Evolutionary conservation across 1,140 invertebrate species (phyloP), one percentile per base, ranked within the genome.

Genomic region (Tetraneura akinire): DNA sequence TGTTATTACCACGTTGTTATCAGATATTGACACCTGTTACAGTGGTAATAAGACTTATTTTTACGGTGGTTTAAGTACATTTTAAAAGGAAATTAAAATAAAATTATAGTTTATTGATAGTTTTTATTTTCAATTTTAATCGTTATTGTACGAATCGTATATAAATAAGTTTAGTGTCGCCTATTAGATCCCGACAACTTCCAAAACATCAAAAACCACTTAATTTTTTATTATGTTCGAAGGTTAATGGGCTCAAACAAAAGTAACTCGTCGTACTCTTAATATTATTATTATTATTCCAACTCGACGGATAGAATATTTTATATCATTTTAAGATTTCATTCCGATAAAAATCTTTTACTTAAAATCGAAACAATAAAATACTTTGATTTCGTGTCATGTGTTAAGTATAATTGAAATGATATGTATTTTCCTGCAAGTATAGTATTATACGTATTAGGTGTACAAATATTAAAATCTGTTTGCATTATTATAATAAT

Each of bases 1-100:
- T 18, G 42, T 68, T 68, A 68, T 68, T 23, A 68, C 42, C 68
- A 51, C 26, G 29, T 71, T 29, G 68, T 71, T 71, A 49, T 71
- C 26, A 18, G 47, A 71, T 51, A n/a, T 51, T 51, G 49, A 71
- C 68, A 71, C 68, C 68, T 71, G 68, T 29, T 29, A 23, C n/a
- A 23, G 47, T 16, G 68, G 68, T 71, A 23, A 49, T 29, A 71
- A 2, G 10, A 11, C 3, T n/a, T 10, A 16, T 45, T 16, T 62
- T 26, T 10, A 21, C 64, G 13, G 23, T 5, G 5, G 37, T 16
- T 45, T 68, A 45, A 23, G 13, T 10, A n/a, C 10, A n/a, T n/a
- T n/a, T 66, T 70, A 66, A 68, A 9, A 26, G 6, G 13, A 26
- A 21, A 42, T 26, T 23, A 64, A 16, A 70, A 70, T 70, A 70